phyloP scores from a whole-genome alignment of 2,797 vertebrate species.

The Microctenopoma lineatum region DNA sequence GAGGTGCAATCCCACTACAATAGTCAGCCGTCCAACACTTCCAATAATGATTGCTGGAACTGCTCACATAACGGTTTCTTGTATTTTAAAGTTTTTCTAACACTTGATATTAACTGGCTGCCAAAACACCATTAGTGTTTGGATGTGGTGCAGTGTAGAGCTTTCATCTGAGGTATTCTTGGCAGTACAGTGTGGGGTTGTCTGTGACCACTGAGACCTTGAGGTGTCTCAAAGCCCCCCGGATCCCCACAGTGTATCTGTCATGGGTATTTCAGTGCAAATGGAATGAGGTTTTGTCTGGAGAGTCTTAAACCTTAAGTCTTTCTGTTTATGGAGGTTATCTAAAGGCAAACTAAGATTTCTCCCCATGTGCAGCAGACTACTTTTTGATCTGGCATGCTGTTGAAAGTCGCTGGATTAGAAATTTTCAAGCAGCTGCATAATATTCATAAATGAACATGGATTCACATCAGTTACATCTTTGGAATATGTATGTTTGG shows the following conservation, averaged over 20 bases:
- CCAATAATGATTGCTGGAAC: constrained; percentile 63
- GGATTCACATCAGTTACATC: constrained; percentile 6
- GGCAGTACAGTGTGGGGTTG: constrained; percentile 22
- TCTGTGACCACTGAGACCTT: constrained; percentile 35
- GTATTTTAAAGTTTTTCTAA: constrained; percentile 59
- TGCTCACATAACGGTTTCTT: constrained; percentile 31
- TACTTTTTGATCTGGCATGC: constrained; percentile 38
- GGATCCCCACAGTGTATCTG: constrained; percentile 27
- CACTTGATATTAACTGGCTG: constrained; percentile 62
- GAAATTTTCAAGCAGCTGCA: neutral
- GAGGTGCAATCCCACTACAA: constrained; percentile 49
- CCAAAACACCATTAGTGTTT: constrained; percentile 72
- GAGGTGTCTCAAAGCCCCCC: constrained; percentile 31
- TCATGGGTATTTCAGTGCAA: constrained; percentile 38
- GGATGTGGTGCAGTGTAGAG: constrained; percentile 40
- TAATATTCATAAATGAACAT: neutral
- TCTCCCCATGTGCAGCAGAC: neutral
- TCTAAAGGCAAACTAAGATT: constrained; percentile 35
- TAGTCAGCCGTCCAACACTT: constrained; percentile 69
- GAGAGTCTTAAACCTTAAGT: constrained; percentile 38
- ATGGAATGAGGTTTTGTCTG: constrained; percentile 6
- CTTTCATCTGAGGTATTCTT: constrained; percentile 49
- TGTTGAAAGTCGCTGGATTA: constrained; percentile 38
- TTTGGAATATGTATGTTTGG: neutral
- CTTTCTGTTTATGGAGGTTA: constrained; percentile 37